Base-by-base conservation (phyloP, 2,888 invertebrate species). In the Junonia oenone region DNA sequence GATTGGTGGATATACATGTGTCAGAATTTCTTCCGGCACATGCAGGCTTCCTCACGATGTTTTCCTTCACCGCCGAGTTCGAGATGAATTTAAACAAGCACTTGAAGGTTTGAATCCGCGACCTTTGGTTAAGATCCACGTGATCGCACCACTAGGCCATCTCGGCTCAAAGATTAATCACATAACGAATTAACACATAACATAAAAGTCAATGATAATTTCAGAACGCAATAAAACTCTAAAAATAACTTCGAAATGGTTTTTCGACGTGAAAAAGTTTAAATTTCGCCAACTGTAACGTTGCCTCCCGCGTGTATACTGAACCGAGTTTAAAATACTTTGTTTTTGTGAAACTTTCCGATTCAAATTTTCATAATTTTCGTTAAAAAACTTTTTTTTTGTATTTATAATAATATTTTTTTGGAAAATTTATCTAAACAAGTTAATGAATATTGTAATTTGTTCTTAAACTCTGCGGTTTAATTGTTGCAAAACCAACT, bases 241-340 rank as follows among this genome's bases (percentile, higher is more conserved):
- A 35, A 51, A 43, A 51, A 57, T 49, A 58, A 60, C 52, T 63
- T 58, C 33, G 59, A 59, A 61, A 56, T 55, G 63, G 64, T 62
- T 64, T 64, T 59, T 60, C 55, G 58, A 56, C 62, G 56, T 56
- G 52, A 59, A 64, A 65, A 65, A 62, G 62, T 65, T 65, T 51
- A 49, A 63, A 63, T 63, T 61, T 65, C n/a, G n/a, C 53, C 62
- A 61, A 64, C 63, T 53, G 62, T 62, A 59, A 52, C 58, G 33
- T 49, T 56, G 57, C 14, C 22, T 61, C 61, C 61, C 61, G 48
- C 55, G 61, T 56, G 61, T 55, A 58, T 51, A 55, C 53, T 47
- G 59, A 59, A 59, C 51, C 46, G 45, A 60, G 51, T 60, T 26
- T 57, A 48, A 46, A 60, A 60, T 51, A 48, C 51, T 38, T 43